Conservation (phyloP, 2,113 vertebrate species). For the chimpanzee (Pan troglodytes) region NHGRI_mPanTro3-v2.1_pri NC_072401.2:163821001-163821500, state of each 20-base stretch:
- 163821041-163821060: not conserved
- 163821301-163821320: not conserved
- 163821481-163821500: not conserved
- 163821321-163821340: not conserved
- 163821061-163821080: not conserved
- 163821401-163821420: not conserved
- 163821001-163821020: constrained; percentile 44
- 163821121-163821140: not conserved
- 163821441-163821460: not conserved
- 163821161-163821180: not conserved
- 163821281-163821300: not conserved
- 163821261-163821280: not conserved
- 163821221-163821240: not conserved
- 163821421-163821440: not conserved
- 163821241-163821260: not conserved
- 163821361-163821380: constrained; percentile 8
- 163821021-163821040: constrained; percentile 43
- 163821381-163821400: not conserved
- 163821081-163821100: not conserved
- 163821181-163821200: not conserved
- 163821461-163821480: not conserved
- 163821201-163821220: not conserved
- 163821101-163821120: not conserved
- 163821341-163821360: constrained; percentile 29
- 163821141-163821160: not conserved